Evolutionary conservation across 1,140 invertebrate genomes (phyloP).

Genomic region (Spodoptera frugiperda): DNA sequence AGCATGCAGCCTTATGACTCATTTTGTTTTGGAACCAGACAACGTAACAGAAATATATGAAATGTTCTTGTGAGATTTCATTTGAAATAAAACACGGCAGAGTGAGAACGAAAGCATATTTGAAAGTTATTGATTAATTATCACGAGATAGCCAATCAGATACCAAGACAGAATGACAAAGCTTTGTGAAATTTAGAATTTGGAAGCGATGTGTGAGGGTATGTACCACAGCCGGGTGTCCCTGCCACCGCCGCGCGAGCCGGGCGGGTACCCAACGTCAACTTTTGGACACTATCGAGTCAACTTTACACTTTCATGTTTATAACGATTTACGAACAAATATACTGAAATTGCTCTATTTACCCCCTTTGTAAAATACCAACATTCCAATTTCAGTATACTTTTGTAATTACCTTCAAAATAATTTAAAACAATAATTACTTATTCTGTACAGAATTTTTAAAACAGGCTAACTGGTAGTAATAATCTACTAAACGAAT

Average conservation of each 20-base stretch:
- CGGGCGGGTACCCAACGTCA: neutral
- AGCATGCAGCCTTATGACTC: conserved; percentile 14
- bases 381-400: neutral
- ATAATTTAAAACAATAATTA: neutral
- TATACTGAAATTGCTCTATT: conserved; percentile 1
- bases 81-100: conserved; percentile 44
- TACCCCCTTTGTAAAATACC: neutral
- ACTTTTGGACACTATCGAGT: neutral
- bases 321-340: neutral
- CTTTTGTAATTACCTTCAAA: conserved; percentile 17
- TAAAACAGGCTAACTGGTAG: no score
- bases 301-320: neutral
- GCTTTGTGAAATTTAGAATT: conserved; percentile 63
- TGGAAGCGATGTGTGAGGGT: conserved; percentile 52
- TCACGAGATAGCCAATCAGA: conserved; percentile 57
- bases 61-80: conserved; percentile 6
- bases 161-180: conserved; percentile 49
- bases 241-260: neutral
- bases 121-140: conserved; percentile 39
- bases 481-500: no score
- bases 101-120: conserved; percentile 18
- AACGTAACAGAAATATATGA: neutral
- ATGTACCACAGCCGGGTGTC: conserved; percentile 6
- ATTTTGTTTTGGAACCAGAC: conserved; percentile 1
- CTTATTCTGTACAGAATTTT: conserved; percentile 4